Evolutionary conservation across 2,888 invertebrate genomes (phyloP).

Genomic region (Perizoma flavofasciatum): DNA sequence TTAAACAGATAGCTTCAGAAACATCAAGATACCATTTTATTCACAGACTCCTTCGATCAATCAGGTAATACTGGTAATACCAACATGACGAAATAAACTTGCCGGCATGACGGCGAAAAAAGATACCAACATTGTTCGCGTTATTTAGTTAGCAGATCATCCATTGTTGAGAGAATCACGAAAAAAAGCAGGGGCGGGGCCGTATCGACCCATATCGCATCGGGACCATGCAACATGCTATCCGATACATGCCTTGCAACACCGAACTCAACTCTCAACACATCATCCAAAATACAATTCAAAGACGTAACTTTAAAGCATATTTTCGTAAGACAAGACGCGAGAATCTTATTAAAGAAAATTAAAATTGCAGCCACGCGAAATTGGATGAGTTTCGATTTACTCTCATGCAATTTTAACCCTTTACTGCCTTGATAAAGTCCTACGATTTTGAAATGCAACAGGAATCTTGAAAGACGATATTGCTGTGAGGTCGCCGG

Average conservation of each 20-base stretch:
- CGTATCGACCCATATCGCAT: conserved; percentile 69
- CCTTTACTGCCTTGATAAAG: conserved; percentile 23
- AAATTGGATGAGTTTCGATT: conserved; percentile 55
- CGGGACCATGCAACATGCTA: conserved; percentile 76
- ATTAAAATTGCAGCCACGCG: conserved; percentile 80
- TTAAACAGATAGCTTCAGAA: conserved; percentile 25
- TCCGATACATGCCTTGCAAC: conserved; percentile 79
- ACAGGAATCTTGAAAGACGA: conserved; percentile 44
- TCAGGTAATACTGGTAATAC: conserved; percentile 40
- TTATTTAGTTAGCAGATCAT: conserved; percentile 83
- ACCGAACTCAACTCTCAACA: conserved; percentile 43
- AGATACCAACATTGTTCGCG: conserved; percentile 61
- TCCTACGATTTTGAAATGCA: conserved; percentile 19
- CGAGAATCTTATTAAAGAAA: conserved; percentile 79
- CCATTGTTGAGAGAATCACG: conserved; percentile 82
- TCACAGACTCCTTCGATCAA: conserved; percentile 43
- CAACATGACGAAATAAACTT: conserved; percentile 53
- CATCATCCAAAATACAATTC: conserved; percentile 42
- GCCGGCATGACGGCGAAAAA: too few species aligned
- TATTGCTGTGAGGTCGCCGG: conserved; percentile 20
- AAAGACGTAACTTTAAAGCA: conserved; percentile 44
- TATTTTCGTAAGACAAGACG: conserved; percentile 39
- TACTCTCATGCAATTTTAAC: conserved; percentile 30
- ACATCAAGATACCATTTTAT: conserved; percentile 29
- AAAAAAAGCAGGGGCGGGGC: conserved; percentile 82